Conservation (phyloP, 2,113 vertebrate genomes). For the Tamias sibiricus region DNA sequence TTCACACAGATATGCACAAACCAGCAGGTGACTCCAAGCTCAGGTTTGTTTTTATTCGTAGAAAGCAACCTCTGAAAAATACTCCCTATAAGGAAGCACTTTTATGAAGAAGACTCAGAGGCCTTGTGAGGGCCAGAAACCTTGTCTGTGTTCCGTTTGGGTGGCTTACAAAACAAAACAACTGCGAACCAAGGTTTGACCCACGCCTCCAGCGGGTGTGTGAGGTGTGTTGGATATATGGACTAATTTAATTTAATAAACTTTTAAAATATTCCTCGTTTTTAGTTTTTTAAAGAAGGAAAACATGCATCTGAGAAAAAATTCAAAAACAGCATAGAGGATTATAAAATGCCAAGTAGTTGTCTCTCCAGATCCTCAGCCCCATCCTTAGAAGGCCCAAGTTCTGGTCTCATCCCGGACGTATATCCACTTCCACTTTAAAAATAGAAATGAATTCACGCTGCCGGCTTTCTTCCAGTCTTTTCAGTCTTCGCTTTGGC, state of each 20-base stretch:
- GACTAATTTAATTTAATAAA: conserved; percentile 23
- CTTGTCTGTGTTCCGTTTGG: accelerated
- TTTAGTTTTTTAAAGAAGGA: background rate
- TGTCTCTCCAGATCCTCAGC: background rate
- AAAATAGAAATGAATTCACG: background rate
- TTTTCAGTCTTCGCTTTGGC: accelerated
- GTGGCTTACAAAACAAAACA: background rate
- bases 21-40: background rate
- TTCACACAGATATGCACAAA: background rate
- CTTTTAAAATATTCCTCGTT: background rate
- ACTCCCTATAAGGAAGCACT: background rate
- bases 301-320: background rate
- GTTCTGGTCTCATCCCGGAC: background rate
- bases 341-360: background rate
- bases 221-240: background rate
- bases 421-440: no score
- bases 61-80: background rate
- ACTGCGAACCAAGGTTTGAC: background rate
- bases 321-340: background rate
- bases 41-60: background rate
- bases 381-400: background rate
- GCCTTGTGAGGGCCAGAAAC: background rate
- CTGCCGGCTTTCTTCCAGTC: no score
- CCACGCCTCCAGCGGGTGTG: background rate
- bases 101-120: background rate